Percentiles rank a stretch among this genome's conserved stretches.
Evolutionary conservation across 92 coral and sea anemone genomes (phyloP).

Genomic region (Paramuricea clavata): DNA sequence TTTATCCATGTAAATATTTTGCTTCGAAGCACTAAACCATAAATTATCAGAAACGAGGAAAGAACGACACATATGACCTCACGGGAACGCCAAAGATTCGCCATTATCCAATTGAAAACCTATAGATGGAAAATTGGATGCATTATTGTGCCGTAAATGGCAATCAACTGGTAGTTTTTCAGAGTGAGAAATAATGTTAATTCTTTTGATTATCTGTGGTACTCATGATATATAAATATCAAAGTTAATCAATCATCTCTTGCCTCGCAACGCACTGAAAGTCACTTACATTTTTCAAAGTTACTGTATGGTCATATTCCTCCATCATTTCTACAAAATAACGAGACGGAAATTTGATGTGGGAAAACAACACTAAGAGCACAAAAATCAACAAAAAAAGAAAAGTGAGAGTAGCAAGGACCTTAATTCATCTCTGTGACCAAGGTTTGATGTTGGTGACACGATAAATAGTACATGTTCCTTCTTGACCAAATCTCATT

Average conservation of each 20-base stretch:
- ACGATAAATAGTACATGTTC: no score
- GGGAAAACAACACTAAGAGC: not conserved
- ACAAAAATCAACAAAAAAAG: no score
- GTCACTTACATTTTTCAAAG: not conserved
- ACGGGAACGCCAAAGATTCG: not conserved
- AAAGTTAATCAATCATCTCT: not conserved
- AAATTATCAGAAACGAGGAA: not conserved
- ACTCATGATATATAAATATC: no score
- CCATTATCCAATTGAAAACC: not conserved
- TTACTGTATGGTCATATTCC: not conserved
- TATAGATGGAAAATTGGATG: not conserved
- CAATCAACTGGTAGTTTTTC: no score
- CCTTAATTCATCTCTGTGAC: no score
- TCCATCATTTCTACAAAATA: not conserved
- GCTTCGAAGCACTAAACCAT: not conserved
- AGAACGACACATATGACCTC: not conserved
- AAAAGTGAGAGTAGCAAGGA: no score
- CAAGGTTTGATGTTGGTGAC: no score
- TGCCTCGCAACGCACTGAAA: not conserved
- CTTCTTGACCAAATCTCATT: no score
- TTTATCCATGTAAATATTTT: not conserved
- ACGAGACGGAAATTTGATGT: not conserved
- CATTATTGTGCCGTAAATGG: no score
- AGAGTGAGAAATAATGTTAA: no score
- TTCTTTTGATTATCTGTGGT: no score